Base-by-base conservation (phyloP, 1,140 invertebrate genomes). In the Philotrypesis tridentata region DNA sequence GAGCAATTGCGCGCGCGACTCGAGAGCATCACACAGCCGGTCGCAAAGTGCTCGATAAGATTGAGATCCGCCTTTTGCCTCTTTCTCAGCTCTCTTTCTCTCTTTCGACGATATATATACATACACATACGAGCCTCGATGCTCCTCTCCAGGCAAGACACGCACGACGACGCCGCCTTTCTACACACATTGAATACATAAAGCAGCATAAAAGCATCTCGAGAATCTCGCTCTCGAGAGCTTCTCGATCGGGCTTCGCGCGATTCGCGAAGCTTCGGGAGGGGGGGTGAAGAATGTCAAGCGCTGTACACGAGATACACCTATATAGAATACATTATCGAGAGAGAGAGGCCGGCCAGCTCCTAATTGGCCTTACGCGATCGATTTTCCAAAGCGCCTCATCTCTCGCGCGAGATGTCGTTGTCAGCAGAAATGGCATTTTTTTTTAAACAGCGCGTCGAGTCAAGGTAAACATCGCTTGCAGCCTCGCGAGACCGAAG, bases 341-440 rank as follows among this genome's bases (percentile, higher is more conserved):
- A 55, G 43, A 80, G 71, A 70, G 43, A 55, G 43, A 80, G 71
- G 79, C 23, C 27, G 55, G 27, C 21, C 21, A 29, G 27, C 27
- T 68, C n/a, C 79, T 70, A 76, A 76, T 68, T 31, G 31, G 63
- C 31, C 60, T 60, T 37, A 37, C 7, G 29, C 27, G 63, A 76
- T 76, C 61, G 73, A 76, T 82, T 82, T 77, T 63, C 61, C 37
- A 82, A 82, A 82, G 68, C n/a, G n/a, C 55, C 60, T 82, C 74
- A 77, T 82, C 65, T 82, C 65, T 33, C 68, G 67, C n/a, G n/a
- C n/a, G n/a, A n/a, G n/a, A 65, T 37, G 74, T 71, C 72, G 67
- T 48, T 72, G 74, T 72, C 80, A 77, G 74, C 67, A 82, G 17
- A 55, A 82, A 82, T 82, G 77, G 55, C 74, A 72, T 82, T 82